A percentile compares a stretch with the other conserved stretches of the same genome.
Evolutionary conservation across 2,113 vertebrate species (phyloP).

Genomic region (Ochotona curzoniae): DNA sequence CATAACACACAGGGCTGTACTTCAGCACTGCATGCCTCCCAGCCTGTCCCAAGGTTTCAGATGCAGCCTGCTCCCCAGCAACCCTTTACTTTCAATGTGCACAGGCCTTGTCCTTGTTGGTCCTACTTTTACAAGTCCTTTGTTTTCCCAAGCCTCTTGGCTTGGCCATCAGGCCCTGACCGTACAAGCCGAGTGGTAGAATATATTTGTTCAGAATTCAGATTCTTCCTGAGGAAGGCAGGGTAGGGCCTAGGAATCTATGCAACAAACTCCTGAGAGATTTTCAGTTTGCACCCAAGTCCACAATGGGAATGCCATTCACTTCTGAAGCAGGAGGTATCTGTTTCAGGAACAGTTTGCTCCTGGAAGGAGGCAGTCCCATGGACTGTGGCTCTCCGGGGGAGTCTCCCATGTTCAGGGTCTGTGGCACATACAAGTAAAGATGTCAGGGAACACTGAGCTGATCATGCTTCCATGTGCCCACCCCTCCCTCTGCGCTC

Average conservation of each 20-base stretch:
- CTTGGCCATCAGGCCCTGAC: too few species aligned
- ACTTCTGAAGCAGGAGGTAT: background rate
- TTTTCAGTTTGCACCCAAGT: background rate
- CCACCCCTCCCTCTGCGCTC: background rate
- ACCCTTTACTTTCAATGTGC: background rate
- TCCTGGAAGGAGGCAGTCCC: too few species aligned
- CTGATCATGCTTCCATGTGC: accelerated
- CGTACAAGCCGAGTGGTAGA: too few species aligned
- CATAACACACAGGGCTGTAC: background rate
- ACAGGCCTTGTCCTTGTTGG: background rate
- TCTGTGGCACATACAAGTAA: background rate
- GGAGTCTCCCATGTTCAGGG: background rate
- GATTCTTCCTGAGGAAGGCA: too few species aligned
- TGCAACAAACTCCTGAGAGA: background rate
- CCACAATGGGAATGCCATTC: background rate
- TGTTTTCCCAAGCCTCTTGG: background rate
- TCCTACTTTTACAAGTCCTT: background rate
- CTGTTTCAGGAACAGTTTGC: background rate
- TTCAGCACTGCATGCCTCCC: background rate
- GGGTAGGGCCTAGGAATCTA: background rate
- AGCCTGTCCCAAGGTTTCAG: background rate
- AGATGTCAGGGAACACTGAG: background rate
- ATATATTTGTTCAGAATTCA: background rate
- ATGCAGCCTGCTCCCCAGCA: too few species aligned
- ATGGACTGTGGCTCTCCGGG: background rate